Base-by-base conservation (phyloP, 1,140 invertebrate species). In the Rhagoletis pomonella region DNA sequence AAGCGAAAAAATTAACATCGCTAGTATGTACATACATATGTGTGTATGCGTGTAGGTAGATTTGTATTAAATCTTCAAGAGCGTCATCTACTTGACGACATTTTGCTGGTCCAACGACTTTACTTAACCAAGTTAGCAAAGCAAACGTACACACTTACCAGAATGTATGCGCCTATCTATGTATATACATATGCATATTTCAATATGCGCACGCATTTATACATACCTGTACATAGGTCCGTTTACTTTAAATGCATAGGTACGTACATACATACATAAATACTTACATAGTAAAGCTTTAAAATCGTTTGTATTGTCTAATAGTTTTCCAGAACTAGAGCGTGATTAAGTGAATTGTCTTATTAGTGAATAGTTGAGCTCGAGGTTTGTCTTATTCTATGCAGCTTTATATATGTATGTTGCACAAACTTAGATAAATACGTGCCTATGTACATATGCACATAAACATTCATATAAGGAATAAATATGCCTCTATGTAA, bases 281-380 rank as follows among this genome's bases (percentile, higher is more conserved):
- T 47, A n/a, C 44, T 10, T 73, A 9, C 67, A 55, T 1, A 1
- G 47, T 44, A 77, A 55, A 44, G 42, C 42, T 44, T 47, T 44
- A 42, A 3, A 44, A 73, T 73, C 69, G 69, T 73, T 73, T 47
- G 69, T 29, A 73, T 73, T 73, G 19, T 73, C 42, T 73, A 73
- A 73, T 73, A 73, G 69, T 73, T 73, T 4, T 44, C 4, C 69
- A 44, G 44, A 47, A 73, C 39, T 73, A 73, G 44, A 47, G 42
- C 69, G 69, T 42, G 69, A 73, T 73, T 73, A 73, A 73, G 44
- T 73, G 69, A 73, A 73, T 73, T 73, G 69, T 73, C 69, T 73
- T 50, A 73, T 73, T 73, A 73, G 44, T 10, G 17, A 44, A 47
- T 73, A 73, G 42, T 73, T 73, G 14, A 47, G 69, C 29, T 73